Conservation (phyloP, 2,113 vertebrate genomes). For the Actinemys pallida region DNA sequence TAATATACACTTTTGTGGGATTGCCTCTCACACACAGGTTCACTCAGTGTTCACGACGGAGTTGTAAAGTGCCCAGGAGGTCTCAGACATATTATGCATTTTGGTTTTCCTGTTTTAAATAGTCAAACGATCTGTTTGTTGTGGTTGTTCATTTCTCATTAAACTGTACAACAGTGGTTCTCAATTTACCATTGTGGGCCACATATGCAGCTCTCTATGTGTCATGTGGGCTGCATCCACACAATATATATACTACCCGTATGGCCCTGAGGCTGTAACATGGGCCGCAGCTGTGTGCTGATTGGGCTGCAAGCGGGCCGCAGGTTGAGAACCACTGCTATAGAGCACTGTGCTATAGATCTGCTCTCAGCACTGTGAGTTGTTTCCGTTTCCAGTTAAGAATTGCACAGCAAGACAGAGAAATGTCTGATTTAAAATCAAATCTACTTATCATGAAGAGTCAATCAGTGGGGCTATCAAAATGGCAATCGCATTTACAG, state of each 20-base stretch:
- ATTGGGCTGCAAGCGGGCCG: no score
- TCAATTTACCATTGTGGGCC: no score
- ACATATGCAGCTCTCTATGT: no score
- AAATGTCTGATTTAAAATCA: neutral
- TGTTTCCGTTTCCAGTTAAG: neutral
- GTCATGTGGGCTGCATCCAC: no score
- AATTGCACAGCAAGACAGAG: neutral
- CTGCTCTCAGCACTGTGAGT: neutral
- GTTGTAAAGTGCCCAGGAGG: neutral
- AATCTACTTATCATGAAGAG: neutral
- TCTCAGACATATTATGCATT: neutral
- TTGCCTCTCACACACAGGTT: neutral
- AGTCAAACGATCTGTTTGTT: neutral
- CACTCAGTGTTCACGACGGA: neutral
- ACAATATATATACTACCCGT: no score
- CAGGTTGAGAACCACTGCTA: neutral
- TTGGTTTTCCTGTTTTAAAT: neutral
- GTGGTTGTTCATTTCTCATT: neutral
- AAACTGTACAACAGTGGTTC: neutral
- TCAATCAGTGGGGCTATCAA: neutral
- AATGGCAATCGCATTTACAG: constrained; percentile 46
- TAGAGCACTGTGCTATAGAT: neutral
- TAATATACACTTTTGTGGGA: neutral
- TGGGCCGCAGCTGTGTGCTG: no score
- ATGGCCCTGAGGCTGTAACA: no score